These are phyloP conservation scores for Acleris holmiana DNA, from an alignment of 2,888 invertebrate species.

Conservation along the genomic window DNA sequence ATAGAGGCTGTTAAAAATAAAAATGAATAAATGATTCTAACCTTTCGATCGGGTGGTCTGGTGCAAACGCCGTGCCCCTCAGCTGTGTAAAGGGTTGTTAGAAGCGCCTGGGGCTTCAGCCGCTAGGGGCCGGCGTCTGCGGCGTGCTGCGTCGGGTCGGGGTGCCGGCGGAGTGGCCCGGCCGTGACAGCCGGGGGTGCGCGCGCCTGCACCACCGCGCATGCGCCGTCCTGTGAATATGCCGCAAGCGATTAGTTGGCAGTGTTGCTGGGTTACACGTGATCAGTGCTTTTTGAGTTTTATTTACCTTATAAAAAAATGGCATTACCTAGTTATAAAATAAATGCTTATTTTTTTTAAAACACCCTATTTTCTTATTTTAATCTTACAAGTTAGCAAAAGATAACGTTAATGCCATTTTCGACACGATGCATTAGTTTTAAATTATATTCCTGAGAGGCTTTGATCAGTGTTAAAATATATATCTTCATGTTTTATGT, in stretches of 20 bases:
- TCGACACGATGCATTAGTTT: too few species aligned
- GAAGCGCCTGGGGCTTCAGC: slow-evolving; percentile 72
- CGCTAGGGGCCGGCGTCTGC: slow-evolving; percentile 79
- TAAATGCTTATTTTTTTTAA: too few species aligned
- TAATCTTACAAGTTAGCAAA: too few species aligned
- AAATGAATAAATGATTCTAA: slow-evolving; percentile 40
- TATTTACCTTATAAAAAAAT: not conserved
- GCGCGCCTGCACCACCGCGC: slow-evolving; percentile 73
- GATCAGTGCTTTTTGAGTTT: not conserved
- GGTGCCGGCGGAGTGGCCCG: slow-evolving; percentile 76
- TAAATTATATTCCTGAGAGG: too few species aligned
- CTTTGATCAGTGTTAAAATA: too few species aligned
- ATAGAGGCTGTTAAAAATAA: not conserved
- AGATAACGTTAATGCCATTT: too few species aligned
- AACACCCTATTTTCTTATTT: too few species aligned
- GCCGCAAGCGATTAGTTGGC: slow-evolving; percentile 46
- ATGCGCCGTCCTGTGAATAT: slow-evolving; percentile 55
- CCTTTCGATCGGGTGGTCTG: slow-evolving; percentile 75
- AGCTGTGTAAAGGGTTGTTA: slow-evolving; percentile 56
- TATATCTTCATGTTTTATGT: too few species aligned
- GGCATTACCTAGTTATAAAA: not conserved
- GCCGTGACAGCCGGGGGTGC: slow-evolving; percentile 61
- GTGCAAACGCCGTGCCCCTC: slow-evolving; percentile 74
- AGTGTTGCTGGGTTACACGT: slow-evolving; percentile 16
- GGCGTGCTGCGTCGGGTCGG: slow-evolving; percentile 72